These are phyloP conservation scores for Amphipoea oculea DNA, from an alignment of 2,888 invertebrate genomes.

Conservation along the genomic window DNA sequence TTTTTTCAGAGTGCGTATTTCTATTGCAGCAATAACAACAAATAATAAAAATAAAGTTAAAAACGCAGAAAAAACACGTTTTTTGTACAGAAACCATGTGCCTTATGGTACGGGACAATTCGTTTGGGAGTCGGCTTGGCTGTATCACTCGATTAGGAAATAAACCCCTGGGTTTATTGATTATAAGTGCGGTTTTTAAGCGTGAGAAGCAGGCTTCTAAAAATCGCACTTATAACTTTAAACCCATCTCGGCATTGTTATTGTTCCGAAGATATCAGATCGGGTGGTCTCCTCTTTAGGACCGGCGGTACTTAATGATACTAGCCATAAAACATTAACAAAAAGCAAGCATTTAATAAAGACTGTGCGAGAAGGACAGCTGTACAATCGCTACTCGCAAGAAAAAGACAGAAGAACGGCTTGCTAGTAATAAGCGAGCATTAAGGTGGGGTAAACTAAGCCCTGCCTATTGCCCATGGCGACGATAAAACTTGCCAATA, in stretches of 20 bases:
- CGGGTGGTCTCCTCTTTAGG: conserved; percentile 35
- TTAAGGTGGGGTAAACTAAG: conserved; percentile 69
- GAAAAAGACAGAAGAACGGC: conserved; percentile 40
- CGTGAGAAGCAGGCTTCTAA: too few species aligned
- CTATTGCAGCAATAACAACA: too few species aligned
- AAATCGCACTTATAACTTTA: conserved; percentile 8
- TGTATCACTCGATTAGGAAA: not conserved
- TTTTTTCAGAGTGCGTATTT: too few species aligned
- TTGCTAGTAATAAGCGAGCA: conserved; percentile 69
- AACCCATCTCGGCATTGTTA: not conserved
- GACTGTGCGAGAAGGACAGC: conserved; percentile 36
- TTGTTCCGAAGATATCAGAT: conserved; percentile 9
- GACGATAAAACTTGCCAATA: conserved; percentile 73
- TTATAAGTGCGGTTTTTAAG: too few species aligned
- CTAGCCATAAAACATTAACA: conserved; percentile 46
- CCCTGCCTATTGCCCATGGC: conserved; percentile 74
- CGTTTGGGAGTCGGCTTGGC: too few species aligned
- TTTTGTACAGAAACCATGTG: too few species aligned
- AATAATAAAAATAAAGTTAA: too few species aligned
- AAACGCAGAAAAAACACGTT: too few species aligned
- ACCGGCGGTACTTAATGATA: conserved; percentile 37
- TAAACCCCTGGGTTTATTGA: not conserved
- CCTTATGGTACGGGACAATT: too few species aligned
- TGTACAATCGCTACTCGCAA: not conserved
- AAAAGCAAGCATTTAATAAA: conserved; percentile 52